These are phyloP conservation scores for Ctenochaetus hawaiiensis DNA, from an alignment of 2,797 vertebrate species.

Conservation along the genomic window DNA sequence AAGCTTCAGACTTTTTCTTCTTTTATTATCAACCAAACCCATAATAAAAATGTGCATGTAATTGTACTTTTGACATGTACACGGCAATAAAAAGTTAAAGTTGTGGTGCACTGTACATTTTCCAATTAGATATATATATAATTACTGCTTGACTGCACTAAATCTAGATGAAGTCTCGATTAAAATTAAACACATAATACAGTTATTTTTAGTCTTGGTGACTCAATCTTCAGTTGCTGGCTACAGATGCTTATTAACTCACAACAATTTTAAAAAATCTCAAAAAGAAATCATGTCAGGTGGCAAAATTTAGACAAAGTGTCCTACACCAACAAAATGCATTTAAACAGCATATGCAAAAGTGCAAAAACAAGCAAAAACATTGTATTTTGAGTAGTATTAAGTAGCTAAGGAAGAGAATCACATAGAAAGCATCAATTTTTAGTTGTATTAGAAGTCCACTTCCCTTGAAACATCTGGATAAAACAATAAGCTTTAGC, in stretches of 20 bases:
- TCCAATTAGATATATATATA: not conserved
- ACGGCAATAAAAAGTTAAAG: not conserved
- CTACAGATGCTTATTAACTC: not conserved
- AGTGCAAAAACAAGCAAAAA: too few relatives aligned
- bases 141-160: constrained; percentile 12
- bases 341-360: too few relatives aligned
- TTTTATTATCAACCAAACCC: constrained; percentile 13
- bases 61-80: constrained; percentile 12
- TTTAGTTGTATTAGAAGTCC: too few relatives aligned
- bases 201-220: not conserved
- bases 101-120: not conserved
- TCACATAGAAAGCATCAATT: too few relatives aligned
- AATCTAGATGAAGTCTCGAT: not conserved
- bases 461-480: too few relatives aligned
- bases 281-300: too few relatives aligned
- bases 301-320: too few relatives aligned
- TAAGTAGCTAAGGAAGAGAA: too few relatives aligned
- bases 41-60: constrained; percentile 14
- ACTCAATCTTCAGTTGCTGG: not conserved
- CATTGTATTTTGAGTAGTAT: too few relatives aligned
- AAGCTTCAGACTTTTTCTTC: constrained; percentile 17
- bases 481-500: too few relatives aligned
- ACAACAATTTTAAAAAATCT: too few relatives aligned
- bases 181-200: not conserved
- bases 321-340: too few relatives aligned